phyloP scores from a whole-genome alignment of 2,797 vertebrate genomes.

The Discoglossus pictus region DNA sequence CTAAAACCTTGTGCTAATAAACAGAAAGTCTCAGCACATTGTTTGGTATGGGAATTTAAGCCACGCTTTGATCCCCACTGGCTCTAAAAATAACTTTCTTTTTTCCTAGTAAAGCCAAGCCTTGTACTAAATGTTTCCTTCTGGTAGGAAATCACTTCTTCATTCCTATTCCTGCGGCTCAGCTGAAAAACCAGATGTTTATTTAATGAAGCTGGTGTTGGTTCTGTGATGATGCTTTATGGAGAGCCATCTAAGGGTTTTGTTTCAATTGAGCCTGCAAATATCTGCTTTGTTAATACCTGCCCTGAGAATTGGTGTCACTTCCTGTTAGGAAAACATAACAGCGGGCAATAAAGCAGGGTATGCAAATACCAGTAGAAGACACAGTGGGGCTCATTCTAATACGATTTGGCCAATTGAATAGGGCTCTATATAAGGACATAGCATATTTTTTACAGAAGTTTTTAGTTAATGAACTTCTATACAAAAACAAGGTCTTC shows the following conservation, averaged over 20 bases:
- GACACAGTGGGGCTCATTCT: too few relatives aligned
- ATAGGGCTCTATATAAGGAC: too few relatives aligned
- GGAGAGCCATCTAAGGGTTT: conserved; percentile 54
- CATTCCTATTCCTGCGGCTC: conserved; percentile 54
- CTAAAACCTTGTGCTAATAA: conserved; percentile 12
- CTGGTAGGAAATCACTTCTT: conserved; percentile 71
- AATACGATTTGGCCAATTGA: too few relatives aligned
- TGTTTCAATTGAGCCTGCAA: conserved; percentile 42
- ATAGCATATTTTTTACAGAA: too few relatives aligned
- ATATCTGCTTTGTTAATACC: conserved; percentile 16
- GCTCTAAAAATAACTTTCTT: conserved; percentile 76
- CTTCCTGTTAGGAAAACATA: neutral
- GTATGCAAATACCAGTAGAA: too few relatives aligned
- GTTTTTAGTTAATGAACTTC: too few relatives aligned
- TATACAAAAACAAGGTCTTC: too few relatives aligned
- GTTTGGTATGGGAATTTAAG: conserved; percentile 59
- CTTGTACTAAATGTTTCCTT: conserved; percentile 80
- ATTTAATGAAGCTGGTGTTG: conserved; percentile 67
- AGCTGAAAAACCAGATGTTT: conserved; percentile 65
- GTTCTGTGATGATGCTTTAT: conserved; percentile 51
- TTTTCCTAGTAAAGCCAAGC: conserved; percentile 64
- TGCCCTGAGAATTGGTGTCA: neutral
- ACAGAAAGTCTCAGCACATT: conserved; percentile 23
- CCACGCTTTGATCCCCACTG: conserved; percentile 68
- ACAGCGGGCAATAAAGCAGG: neutral